phyloP scores from a whole-genome alignment of 2,113 vertebrate genomes.

The Megaptera novaeangliae region DNA sequence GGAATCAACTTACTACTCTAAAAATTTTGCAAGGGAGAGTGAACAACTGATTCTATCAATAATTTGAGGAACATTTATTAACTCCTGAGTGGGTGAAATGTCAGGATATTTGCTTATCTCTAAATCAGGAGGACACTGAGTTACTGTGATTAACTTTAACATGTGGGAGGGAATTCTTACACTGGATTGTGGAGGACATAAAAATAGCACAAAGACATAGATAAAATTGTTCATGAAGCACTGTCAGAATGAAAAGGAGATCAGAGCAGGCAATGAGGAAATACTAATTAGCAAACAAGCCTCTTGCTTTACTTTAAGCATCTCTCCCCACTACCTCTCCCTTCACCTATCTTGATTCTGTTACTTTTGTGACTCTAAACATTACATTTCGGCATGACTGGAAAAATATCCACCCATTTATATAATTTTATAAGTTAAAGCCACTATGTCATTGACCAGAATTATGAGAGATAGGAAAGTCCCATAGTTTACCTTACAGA shows the following conservation, averaged over 20 bases:
- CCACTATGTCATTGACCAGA: background rate
- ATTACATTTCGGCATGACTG: background rate
- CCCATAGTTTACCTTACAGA: background rate
- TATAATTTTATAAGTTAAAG: background rate
- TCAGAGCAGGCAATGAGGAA: background rate
- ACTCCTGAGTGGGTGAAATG: background rate
- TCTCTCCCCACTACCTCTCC: background rate
- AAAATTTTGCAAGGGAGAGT: background rate
- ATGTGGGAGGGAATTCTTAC: fast-evolving
- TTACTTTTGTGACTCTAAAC: background rate
- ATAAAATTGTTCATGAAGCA: background rate
- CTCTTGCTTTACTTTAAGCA: background rate
- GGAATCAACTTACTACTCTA: background rate
- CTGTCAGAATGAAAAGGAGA: background rate
- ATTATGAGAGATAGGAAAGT: background rate
- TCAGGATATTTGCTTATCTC: background rate
- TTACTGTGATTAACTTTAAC: background rate
- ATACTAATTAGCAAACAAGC: background rate
- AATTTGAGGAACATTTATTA: background rate
- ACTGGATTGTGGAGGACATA: background rate
- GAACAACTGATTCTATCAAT: background rate
- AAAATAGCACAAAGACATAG: background rate
- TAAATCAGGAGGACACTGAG: background rate
- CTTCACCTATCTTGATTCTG: background rate
- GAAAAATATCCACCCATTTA: background rate